Evolutionary conservation across 2,888 invertebrate species (phyloP), one percentile per base, ranked within the genome.

Genomic region (Heliconius cydno): DNA sequence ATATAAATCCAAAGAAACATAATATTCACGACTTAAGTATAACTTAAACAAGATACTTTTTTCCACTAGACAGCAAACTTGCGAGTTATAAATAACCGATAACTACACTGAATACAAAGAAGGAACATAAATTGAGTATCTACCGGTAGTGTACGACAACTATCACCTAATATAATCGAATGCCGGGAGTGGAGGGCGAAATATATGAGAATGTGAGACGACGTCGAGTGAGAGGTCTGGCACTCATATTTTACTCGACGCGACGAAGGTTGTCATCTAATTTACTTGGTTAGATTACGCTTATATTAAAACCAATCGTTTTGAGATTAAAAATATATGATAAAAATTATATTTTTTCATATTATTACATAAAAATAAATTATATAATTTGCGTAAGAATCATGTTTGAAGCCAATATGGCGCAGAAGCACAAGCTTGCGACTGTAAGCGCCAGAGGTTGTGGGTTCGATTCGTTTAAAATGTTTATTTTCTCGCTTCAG

Each of bases 151-250:
- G 75, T 83, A 80, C 83, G 84, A 86, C 84, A 85, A 85, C 85
- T 85, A 85, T 86, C 83, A 84, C 82, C 85, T 84, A 84, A 86
- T 86, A 82, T 85, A 86, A 85, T 85, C 85, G 85, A 86, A 85
- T 84, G 84, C 85, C 82, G 82, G 84, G 84, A 84, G 85, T 84
- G 81, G 81, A 80, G 85, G 84, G 81, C 82, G 83, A 84, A 84
- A 85, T 85, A 85, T 84, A 84, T 83, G 83, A 81, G 84, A 83
- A 86, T 86, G 85, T 84, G 85, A 85, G 84, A 85, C 85, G 86
- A 85, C 85, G 83, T 86, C 84, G 85, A 86, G 72, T 73, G 57
- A 60, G 85, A 86, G 86, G 84, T 86, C 84, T 83, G 82, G 83
- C 81, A 82, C 73, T 83, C 84, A 83, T 85, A 86, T 85, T 85